Evolutionary conservation across 2,113 vertebrate genomes (phyloP), one percentile per base, ranked within the genome.

Genomic region (Saccopteryx bilineata): DNA sequence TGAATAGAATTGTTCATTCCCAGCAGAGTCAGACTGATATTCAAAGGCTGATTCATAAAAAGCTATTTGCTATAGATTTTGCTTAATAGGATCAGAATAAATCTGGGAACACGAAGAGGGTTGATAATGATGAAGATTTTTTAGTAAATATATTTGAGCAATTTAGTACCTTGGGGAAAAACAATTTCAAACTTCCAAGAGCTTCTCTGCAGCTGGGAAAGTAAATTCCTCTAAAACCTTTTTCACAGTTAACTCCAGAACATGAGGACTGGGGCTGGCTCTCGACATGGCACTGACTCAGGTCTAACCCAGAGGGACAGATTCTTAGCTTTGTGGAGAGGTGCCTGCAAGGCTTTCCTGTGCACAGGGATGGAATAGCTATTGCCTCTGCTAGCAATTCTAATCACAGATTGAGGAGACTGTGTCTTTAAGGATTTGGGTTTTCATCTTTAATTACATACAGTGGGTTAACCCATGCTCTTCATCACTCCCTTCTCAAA

Each of bases 151-250:
- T 93, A 13, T 94, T 97, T 97, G 89, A 95, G 66, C 72, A 66
- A n/a, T 88, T 96, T 13, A 28, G 13, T 93, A 94, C 60, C 90
- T 96, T 84, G 7, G 80, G 31, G 56, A 93, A 91, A 87, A 58
- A 46, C 26, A 82, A 65, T 91, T 96, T 96, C 23, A 95, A 92
- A 94, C 60, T 52, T 93, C 83, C 76, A 94, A 96, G 31, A 84
- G 68, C 21, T 97, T 96, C 89, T 96, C 84, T 97, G 80, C 76
- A 97, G n/a, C 95, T 98, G 84, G 92, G 87, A 97, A 97, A 97
- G 56, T 87, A 95, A 63, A 87, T 95, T 28, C 24, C 9, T 76
- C 8, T 72, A 91, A 97, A 97, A 85, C 10, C 56, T 66, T 87
- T 91, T 96, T 96, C 46, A 69, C 2, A 18, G 48, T 90, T 93